These are phyloP conservation scores for Drosophila longiperda DNA, from an alignment of 2,888 invertebrate species.

Conservation along the genomic window DNA sequence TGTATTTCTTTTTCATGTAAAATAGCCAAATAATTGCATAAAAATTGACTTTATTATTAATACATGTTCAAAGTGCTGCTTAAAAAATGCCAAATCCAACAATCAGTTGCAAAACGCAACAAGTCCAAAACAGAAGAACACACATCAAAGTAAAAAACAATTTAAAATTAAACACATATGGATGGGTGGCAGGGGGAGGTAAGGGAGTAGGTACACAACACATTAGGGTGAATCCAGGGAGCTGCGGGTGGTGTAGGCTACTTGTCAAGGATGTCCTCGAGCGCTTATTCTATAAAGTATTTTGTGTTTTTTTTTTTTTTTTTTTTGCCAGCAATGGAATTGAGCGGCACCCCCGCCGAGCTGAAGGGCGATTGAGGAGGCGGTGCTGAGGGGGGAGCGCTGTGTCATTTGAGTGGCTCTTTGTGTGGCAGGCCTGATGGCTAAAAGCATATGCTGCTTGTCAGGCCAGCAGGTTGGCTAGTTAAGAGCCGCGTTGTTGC, in stretches of 20 bases:
- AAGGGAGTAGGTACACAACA: conserved; percentile 20
- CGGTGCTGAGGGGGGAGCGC: not conserved
- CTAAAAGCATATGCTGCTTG: conserved; percentile 45
- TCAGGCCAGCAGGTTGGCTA: conserved; percentile 40
- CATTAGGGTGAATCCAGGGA: conserved; percentile 38
- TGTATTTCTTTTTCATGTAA: not conserved
- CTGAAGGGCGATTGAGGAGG: not conserved
- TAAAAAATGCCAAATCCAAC: conserved; percentile 3
- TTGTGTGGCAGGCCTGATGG: conserved; percentile 1
- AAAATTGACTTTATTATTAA: conserved; percentile 14
- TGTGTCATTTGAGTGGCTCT: conserved; percentile 21
- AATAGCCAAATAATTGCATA: not conserved
- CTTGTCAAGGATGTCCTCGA: conserved; percentile 61
- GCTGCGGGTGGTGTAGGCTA: conserved; percentile 23
- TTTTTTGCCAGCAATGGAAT: conserved; percentile 51
- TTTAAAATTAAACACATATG: conserved; percentile 13
- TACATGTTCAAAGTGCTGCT: conserved; percentile 5
- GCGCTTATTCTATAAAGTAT: conserved; percentile 53
- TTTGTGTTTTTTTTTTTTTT: conserved; percentile 49
- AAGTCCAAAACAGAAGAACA: conserved; percentile 56
- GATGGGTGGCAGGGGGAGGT: not conserved
- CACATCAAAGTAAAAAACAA: conserved; percentile 45
- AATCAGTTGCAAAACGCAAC: conserved; percentile 42
- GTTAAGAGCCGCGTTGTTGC: conserved; percentile 24
- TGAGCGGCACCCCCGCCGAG: conserved; percentile 43